Evolutionary conservation across 2,797 vertebrate genomes (phyloP), one percentile per base, ranked within the genome.

Genomic region (Anabacerthia variegaticeps): DNA sequence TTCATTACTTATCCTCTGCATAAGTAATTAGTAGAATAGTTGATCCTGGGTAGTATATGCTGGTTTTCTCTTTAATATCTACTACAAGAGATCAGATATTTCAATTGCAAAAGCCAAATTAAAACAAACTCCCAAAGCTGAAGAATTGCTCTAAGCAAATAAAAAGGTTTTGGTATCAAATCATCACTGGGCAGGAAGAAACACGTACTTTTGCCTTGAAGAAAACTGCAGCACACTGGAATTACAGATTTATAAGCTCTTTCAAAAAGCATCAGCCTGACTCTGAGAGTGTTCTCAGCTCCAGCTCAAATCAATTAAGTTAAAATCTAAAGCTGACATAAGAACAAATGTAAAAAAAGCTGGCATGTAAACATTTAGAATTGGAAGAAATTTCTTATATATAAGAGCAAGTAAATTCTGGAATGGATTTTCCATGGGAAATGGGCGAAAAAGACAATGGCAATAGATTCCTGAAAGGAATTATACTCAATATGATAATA

Each of bases 111-210:
- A 84, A 75, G 36, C 43, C 59, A 83, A 92, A 91, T 84, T 63
- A 89, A 91, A 91, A 91, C 37, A 79, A 92, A 54, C 4, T 6
- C 27, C 39, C 32, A 4, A 87, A 92, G 75, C 20, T 26, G 72
- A 88, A 87, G 61, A 66, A 56, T 36, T 92, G 49, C 76, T 88
- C 23, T 27, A 88, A 91, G 91, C 77, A 94, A 80, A 80, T 77
- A 87, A 86, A 83, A 92, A 80, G 23, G 18, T 76, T 18, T 66
- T 77, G 39, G 22, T 80, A 75, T 80, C 58, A 85, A 92, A 89
- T 58, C 28, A 69, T 74, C 16, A 2, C 62, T 66, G 82, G 73
- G 85, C 84, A 96, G 77, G 76, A 94, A 69, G 69, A 77, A 85
- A 89, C 75, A 80, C 37, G 80, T 41, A 72, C 16, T 66, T 93